Percentiles rank a stretch among this genome's conserved stretches.
These are phyloP conservation scores for Podarcis siculus DNA, from an alignment of 2,797 vertebrate genomes.

Conservation along the genomic window DNA sequence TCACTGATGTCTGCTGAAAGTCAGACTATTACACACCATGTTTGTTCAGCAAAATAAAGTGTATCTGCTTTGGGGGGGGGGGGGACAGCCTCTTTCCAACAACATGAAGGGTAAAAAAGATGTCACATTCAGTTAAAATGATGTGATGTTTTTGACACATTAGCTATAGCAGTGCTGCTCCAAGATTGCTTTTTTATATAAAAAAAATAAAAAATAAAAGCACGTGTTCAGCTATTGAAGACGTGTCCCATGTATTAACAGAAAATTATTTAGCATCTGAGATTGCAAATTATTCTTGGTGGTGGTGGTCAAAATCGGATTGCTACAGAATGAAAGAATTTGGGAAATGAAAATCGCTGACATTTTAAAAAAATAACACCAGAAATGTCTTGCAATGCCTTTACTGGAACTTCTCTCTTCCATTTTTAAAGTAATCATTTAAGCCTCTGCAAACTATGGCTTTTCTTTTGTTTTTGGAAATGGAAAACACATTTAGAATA, in stretches of 20 bases:
- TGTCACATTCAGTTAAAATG: constrained; percentile 48
- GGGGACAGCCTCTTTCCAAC: fast-evolving
- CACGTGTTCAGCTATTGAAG: constrained; percentile 13
- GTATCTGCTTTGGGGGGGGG: neutral
- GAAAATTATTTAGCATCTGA: constrained; percentile 23
- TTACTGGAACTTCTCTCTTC: neutral
- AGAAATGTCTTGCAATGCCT: constrained; percentile 34
- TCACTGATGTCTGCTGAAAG: constrained; percentile 36
- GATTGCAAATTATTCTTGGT: constrained; percentile 18
- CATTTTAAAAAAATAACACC: neutral
- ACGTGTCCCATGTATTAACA: constrained; percentile 17
- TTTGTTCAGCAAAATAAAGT: constrained; percentile 31
- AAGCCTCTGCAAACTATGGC: constrained; percentile 3
- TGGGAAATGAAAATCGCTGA: constrained; percentile 28
- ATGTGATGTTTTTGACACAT: constrained; percentile 31
- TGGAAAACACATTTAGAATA: constrained; percentile 25
- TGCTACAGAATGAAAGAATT: constrained; percentile 20
- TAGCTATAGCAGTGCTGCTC: constrained; percentile 30
- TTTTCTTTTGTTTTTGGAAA: constrained; percentile 4
- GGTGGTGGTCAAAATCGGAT: constrained; percentile 26
- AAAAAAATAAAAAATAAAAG: neutral
- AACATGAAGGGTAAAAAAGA: constrained; percentile 44
- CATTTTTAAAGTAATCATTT: constrained; percentile 49
- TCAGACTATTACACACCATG: constrained; percentile 30
- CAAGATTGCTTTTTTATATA: neutral